Percentiles rank a stretch among this genome's conserved stretches.
Evolutionary conservation across 1,140 invertebrate species (phyloP).

Genomic region (Homalodisca vitripennis): DNA sequence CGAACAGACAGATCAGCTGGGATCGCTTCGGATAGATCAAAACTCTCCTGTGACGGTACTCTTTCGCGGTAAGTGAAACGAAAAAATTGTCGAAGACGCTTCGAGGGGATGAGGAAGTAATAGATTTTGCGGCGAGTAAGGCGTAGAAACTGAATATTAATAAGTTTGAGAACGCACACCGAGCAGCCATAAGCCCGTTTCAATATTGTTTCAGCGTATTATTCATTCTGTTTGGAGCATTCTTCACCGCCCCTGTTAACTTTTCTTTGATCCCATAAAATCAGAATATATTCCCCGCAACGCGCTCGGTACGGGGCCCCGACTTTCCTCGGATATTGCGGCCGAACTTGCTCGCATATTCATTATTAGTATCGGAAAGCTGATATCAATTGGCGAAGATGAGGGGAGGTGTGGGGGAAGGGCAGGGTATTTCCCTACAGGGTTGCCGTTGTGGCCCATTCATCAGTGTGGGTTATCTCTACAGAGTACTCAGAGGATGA

Average conservation of each 20-base stretch:
- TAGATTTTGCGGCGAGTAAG: constrained; percentile 23
- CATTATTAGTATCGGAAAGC: constrained; percentile 17
- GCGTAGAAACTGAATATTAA: constrained; percentile 26
- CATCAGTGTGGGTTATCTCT: too few relatives aligned
- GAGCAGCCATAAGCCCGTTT: constrained; percentile 14
- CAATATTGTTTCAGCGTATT: constrained; percentile 26
- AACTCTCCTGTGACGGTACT: too few relatives aligned
- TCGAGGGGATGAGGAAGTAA: constrained; percentile 6
- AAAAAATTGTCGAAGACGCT: too few relatives aligned
- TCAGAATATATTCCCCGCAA: constrained; percentile 15
- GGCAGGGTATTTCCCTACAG: neutral
- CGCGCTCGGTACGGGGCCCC: neutral
- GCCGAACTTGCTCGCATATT: neutral
- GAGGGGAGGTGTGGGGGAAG: neutral
- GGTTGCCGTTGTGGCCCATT: too few relatives aligned
- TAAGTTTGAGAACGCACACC: constrained; percentile 25
- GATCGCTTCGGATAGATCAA: too few relatives aligned
- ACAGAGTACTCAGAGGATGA: too few relatives aligned
- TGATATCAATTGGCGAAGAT: constrained; percentile 1
- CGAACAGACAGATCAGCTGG: too few relatives aligned
- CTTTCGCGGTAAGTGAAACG: too few relatives aligned
- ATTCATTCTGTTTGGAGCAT: constrained; percentile 27
- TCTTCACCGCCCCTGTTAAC: constrained; percentile 19
- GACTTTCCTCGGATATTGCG: neutral
- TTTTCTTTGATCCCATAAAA: constrained; percentile 25